Conservation (phyloP, 2,888 invertebrate genomes). For the Cryptocephalus moraei region DNA sequence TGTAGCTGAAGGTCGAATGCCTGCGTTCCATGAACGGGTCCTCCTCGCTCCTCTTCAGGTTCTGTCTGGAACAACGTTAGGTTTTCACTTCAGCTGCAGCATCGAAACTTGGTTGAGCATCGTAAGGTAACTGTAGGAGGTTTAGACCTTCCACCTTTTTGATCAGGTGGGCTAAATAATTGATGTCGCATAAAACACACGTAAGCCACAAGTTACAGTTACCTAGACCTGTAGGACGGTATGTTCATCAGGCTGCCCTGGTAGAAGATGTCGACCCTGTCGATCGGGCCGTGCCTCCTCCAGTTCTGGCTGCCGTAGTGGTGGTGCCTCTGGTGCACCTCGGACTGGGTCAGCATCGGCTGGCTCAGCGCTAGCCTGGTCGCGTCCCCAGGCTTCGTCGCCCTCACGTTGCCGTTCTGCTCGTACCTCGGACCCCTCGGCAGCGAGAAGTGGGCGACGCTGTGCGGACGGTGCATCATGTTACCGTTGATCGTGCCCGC, state of each 20-base stretch:
- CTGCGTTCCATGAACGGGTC: slow-evolving; percentile 20
- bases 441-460: slow-evolving; percentile 44
- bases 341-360: slow-evolving; percentile 45
- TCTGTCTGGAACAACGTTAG: slow-evolving; percentile 21
- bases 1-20: slow-evolving; percentile 19
- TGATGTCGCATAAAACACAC: no score
- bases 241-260: slow-evolving; percentile 58
- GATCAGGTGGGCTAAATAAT: no score
- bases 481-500: slow-evolving; percentile 5
- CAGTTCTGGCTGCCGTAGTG: slow-evolving; percentile 44
- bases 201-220: no score
- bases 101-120: no score
- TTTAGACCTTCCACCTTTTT: no score
- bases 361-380: slow-evolving; percentile 59
- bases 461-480: slow-evolving; percentile 45
- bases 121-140: no score
- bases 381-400: slow-evolving; percentile 26
- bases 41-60: slow-evolving; percentile 24
- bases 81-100: no score
- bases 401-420: slow-evolving; percentile 16
- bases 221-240: slow-evolving; percentile 29
- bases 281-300: slow-evolving; percentile 54
- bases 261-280: slow-evolving; percentile 81
- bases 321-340: slow-evolving; percentile 12
- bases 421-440: slow-evolving; percentile 15